phyloP scores from a whole-genome alignment of 1,140 invertebrate species.

The Trachymyrmex septentrionalis region DNA sequence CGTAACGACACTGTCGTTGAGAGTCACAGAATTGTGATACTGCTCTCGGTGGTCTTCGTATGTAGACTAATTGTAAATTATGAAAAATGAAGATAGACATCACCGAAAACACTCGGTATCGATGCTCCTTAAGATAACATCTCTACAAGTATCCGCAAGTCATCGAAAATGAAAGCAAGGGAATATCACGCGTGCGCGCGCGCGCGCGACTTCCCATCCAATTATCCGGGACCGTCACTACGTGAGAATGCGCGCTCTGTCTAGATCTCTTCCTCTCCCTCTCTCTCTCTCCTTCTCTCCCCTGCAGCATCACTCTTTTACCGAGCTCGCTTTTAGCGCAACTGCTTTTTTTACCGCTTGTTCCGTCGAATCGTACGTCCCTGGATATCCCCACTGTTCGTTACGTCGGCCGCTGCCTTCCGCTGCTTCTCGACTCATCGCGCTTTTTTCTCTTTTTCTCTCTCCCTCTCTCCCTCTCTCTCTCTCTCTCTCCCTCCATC shows the following conservation, averaged over 20 bases:
- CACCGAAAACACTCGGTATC: neutral
- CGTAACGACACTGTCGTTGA: too few species aligned
- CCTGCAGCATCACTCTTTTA: conserved; percentile 37
- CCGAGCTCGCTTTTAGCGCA: conserved; percentile 66
- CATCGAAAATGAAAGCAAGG: conserved; percentile 40
- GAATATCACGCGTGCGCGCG: conserved; percentile 8
- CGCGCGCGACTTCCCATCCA: conserved; percentile 60
- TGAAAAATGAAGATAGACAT: neutral
- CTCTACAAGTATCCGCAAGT: neutral
- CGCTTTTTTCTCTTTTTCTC: conserved; percentile 71
- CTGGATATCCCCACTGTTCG: conserved; percentile 73
- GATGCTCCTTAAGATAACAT: neutral
- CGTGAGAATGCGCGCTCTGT: conserved; percentile 69
- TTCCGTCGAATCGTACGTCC: conserved; percentile 72
- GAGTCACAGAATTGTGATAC: too few species aligned
- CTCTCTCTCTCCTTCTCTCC: conserved; percentile 19
- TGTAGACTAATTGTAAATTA: neutral
- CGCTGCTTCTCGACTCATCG: conserved; percentile 79
- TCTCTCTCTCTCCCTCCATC: conserved; percentile 48
- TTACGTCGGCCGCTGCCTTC: conserved; percentile 57
- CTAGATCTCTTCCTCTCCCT: conserved; percentile 9
- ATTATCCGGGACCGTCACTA: conserved; percentile 64
- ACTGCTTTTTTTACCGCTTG: conserved; percentile 63
- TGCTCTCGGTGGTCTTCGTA: too few species aligned
- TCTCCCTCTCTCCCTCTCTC: conserved; percentile 78